These are phyloP conservation scores for Drosophila virilis DNA, from an alignment of 1,140 invertebrate species.

Conservation along the genomic window DNA sequence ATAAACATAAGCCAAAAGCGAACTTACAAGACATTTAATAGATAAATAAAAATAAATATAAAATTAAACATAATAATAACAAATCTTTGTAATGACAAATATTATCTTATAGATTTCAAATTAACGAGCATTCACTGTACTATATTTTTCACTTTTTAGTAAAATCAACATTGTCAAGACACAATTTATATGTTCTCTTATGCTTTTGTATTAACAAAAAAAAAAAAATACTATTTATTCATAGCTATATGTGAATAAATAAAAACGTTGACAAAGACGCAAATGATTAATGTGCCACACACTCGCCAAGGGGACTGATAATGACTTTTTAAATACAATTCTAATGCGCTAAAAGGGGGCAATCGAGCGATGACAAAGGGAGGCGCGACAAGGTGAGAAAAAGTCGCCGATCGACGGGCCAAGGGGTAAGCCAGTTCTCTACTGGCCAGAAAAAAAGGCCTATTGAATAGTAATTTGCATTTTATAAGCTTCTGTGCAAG, in stretches of 20 bases:
- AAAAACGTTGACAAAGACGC: constrained; percentile 29
- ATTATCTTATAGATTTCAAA: not conserved
- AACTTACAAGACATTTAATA: no score
- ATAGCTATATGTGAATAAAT: constrained; percentile 24
- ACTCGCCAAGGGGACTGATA: constrained; percentile 55
- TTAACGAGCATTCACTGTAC: no score
- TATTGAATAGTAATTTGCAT: constrained; percentile 82
- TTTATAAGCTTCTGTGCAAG: constrained; percentile 60
- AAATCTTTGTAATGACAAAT: no score
- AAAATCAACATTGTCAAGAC: not conserved
- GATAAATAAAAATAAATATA: no score
- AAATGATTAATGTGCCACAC: constrained; percentile 44
- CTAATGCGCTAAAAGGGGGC: constrained; percentile 74
- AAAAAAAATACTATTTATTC: constrained; percentile 10
- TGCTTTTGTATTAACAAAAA: constrained; percentile 30
- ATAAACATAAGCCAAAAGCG: no score
- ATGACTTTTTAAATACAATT: constrained; percentile 81
- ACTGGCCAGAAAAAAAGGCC: constrained; percentile 24
- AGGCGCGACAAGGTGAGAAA: constrained; percentile 37
- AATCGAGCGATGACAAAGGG: constrained; percentile 60
- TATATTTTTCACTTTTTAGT: no score
- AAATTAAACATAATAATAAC: no score
- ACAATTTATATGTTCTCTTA: constrained; percentile 4
- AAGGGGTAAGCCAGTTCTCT: not conserved
- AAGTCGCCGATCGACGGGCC: constrained; percentile 32